Evolutionary conservation across 92 coral and sea anemone species (phyloP), one percentile per base, ranked within the genome.

Genomic region (Desmophyllum pertusum): DNA sequence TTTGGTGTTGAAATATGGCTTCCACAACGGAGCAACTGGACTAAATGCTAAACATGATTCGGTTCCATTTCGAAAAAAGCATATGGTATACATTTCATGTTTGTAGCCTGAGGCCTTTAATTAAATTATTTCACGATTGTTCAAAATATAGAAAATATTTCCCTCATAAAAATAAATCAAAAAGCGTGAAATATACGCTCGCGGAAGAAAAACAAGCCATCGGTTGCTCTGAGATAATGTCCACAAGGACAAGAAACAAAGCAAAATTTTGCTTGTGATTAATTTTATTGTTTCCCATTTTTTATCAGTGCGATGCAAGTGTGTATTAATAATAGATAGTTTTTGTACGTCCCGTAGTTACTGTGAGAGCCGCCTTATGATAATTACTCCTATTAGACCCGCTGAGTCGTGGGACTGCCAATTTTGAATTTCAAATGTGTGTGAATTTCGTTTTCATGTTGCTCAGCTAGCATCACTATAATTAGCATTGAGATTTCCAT

Each of bases 321-420:
- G 23, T 40, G 57, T 51, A 71, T 82, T 29, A 82, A 82, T 82
- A 82, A 82, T 71, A 71, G 21, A 82, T 82, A 39, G 42, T 71
- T 71, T 19, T 40, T 15, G 68, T 82, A 53, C 51, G 46, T 67
- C 66, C 52, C 36, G 52, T 55, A 35, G 77, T n/a, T 50, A 10
- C 25, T 59, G 67, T 38, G 29, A 51, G 45, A 69, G 6, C 31
- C 55, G 52, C 48, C 62, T 51, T 25, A 81, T 38, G 43, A 31
- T 40, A 72, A 72, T 57, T 38, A 27, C 31, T 7, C 9, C 30
- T 14, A 71, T 82, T n/a, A 17, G 21, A 17, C 79, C 78, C 25
- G 79, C 86, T 82, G 86, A 30, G 79, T 3, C 59, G 57, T 71
- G 78, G 78, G 52, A 39, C 75, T 68, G 46, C 15, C 39, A 30